Evolutionary conservation across 2,113 vertebrate genomes (phyloP).

Genomic region (Zootoca vivipara): DNA sequence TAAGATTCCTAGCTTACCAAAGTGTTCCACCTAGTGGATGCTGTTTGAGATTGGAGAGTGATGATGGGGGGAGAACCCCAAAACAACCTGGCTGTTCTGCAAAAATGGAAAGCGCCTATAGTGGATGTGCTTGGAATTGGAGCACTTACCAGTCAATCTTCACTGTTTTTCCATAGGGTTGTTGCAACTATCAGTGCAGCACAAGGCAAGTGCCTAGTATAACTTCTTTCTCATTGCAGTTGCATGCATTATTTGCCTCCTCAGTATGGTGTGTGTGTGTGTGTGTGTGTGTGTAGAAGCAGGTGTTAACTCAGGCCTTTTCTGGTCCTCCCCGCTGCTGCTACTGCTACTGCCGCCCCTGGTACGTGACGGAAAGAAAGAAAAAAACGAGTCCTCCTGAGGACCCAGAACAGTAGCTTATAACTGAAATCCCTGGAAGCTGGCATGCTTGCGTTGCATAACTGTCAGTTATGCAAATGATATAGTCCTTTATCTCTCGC

Average conservation of each 20-base stretch:
- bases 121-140: neutral
- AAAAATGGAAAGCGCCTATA: neutral
- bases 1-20: constrained; percentile 5
- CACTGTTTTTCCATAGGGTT: neutral
- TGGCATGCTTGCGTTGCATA: neutral
- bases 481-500: neutral
- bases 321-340: neutral
- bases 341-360: neutral
- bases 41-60: neutral
- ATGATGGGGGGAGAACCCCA: too few relatives aligned
- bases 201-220: neutral
- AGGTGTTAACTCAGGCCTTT: neutral
- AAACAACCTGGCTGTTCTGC: neutral
- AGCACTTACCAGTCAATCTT: neutral
- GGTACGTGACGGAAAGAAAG: neutral
- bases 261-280: too few relatives aligned
- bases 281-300: neutral
- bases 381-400: neutral
- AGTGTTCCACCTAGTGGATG: constrained; percentile 66
- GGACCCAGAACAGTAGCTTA: neutral
- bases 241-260: neutral
- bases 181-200: neutral
- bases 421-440: neutral
- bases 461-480: constrained; percentile 13
- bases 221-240: neutral